phyloP scores from a whole-genome alignment of 2,113 vertebrate genomes.

The Anarrhichthys ocellatus region DNA sequence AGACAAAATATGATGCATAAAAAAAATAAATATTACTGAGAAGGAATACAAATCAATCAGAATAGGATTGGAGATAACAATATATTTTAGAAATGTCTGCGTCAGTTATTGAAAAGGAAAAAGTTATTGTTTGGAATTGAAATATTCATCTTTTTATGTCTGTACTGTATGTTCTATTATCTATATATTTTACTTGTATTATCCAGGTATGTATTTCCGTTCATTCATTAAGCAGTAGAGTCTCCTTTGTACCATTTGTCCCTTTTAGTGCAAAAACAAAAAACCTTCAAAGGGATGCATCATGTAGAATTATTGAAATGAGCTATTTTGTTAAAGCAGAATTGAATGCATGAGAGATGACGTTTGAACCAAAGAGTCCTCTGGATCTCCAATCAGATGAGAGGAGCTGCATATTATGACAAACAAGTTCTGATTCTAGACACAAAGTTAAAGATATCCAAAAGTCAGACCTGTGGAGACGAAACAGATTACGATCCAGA shows the following conservation, averaged over 20 bases:
- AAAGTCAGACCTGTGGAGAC: not conserved
- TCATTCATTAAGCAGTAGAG: not conserved
- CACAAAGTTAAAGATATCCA: not conserved
- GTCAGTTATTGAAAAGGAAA: not conserved
- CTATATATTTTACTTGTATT: not conserved
- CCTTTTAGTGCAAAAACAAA: not conserved
- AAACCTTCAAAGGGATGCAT: no score
- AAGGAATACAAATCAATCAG: not conserved
- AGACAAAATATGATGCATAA: not conserved
- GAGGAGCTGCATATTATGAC: not conserved
- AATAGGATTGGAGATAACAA: not conserved
- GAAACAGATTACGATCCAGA: not conserved
- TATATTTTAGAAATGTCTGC: not conserved
- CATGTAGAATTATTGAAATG: not conserved
- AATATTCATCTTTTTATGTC: not conserved
- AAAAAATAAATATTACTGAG: not conserved
- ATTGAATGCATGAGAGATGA: not conserved
- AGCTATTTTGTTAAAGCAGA: not conserved
- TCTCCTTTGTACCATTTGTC: not conserved
- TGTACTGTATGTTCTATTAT: not conserved
- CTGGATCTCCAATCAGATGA: not conserved
- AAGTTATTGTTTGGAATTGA: not conserved
- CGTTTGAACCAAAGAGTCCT: not conserved
- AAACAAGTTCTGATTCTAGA: not conserved
- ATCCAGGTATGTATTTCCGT: not conserved